Conservation (phyloP, 2,113 vertebrate species). For the Tringa solitaria region DNA sequence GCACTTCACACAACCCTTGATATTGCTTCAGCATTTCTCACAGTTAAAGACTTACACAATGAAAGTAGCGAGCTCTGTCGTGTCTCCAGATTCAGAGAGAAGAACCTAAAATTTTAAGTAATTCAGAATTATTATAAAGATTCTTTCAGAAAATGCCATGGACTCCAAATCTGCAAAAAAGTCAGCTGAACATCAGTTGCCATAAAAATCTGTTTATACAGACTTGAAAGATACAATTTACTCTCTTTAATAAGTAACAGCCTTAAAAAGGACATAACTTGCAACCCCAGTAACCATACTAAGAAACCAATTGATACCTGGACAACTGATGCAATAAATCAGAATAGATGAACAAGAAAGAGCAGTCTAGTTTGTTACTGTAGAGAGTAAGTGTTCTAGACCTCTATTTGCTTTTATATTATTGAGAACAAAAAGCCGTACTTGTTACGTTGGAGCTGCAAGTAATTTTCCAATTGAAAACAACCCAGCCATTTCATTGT, state of each 20-base stretch:
- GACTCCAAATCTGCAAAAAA: background rate
- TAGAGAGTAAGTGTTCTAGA: background rate
- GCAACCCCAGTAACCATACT: background rate
- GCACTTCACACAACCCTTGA: background rate
- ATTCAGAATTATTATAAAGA: background rate
- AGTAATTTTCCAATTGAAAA: background rate
- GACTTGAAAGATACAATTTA: background rate
- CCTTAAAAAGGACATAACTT: background rate
- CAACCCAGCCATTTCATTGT: background rate
- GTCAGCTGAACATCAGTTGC: background rate
- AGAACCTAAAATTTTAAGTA: background rate
- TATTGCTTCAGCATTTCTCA: background rate
- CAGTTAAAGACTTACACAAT: background rate
- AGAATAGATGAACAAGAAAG: background rate
- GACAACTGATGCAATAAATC: background rate
- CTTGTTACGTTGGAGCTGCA: background rate
- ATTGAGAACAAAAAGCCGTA: background rate
- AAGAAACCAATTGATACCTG: background rate
- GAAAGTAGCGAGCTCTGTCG: background rate
- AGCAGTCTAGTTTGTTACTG: background rate
- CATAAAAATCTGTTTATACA: background rate
- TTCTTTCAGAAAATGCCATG: background rate
- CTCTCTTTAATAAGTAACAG: background rate
- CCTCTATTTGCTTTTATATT: background rate
- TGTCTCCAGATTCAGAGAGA: background rate